Evolutionary conservation across 2,113 vertebrate species (phyloP).

Genomic region (Corydoras maculifer): DNA sequence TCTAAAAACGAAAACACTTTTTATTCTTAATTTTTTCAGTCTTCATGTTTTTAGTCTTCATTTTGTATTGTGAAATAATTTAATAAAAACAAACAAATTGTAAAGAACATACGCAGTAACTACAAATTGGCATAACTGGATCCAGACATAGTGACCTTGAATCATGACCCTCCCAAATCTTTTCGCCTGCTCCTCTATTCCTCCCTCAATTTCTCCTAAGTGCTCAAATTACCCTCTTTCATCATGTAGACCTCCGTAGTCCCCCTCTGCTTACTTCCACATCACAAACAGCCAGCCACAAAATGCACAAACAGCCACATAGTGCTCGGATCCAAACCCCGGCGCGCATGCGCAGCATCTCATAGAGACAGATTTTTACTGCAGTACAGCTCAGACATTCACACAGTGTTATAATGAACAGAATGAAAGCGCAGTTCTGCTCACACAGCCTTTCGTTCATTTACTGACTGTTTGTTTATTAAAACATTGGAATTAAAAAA

Average conservation of each 20-base stretch:
- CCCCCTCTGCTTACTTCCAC: constrained; percentile 8
- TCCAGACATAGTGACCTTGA: constrained; percentile 26
- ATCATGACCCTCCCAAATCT: constrained; percentile 27
- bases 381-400: constrained; percentile 5
- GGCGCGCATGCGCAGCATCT: neutral
- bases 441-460: no score
- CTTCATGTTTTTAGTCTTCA: no score
- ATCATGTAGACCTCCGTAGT: constrained; percentile 21
- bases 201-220: constrained; percentile 3
- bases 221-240: constrained; percentile 9
- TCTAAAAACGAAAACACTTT: no score
- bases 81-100: neutral
- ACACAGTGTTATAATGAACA: neutral
- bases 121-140: neutral
- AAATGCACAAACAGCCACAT: constrained; percentile 10
- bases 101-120: neutral
- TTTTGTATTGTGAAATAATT: no score
- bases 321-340: neutral
- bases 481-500: no score
- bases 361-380: constrained; percentile 14
- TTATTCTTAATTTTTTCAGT: no score
- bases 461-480: neutral
- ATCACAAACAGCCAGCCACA: neutral
- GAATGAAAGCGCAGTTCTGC: neutral
- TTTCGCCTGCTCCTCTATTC: neutral